These are phyloP conservation scores for Psittacula cyanocephala DNA, from an alignment of 2,113 vertebrate species.

Conservation along the genomic window DNA sequence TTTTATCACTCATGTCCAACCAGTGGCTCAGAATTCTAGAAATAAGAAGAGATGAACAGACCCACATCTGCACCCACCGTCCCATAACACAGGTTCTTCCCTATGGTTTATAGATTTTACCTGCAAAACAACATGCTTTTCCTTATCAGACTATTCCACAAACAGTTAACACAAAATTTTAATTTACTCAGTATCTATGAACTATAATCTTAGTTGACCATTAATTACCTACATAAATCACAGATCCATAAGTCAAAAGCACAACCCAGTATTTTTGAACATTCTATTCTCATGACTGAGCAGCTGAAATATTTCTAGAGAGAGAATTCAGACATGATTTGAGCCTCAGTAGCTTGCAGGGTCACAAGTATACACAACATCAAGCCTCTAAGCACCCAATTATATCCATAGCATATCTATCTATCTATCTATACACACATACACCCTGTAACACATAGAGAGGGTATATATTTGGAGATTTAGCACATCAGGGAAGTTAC, in stretches of 20 bases:
- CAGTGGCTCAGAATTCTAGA: neutral
- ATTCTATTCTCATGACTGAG: neutral
- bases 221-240: neutral
- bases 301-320: neutral
- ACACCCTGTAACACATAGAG: neutral
- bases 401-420: neutral
- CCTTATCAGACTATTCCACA: neutral
- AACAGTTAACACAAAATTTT: neutral
- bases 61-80: neutral
- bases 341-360: neutral
- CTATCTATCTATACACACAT: neutral
- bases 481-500: neutral
- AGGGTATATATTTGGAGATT: neutral
- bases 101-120: neutral
- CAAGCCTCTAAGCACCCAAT: neutral
- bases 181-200: neutral
- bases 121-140: neutral
- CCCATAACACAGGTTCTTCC: neutral
- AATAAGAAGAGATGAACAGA: neutral
- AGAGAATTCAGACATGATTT: neutral
- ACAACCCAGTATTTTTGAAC: neutral
- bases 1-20: neutral
- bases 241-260: neutral
- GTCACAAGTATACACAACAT: neutral
- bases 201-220: neutral